phyloP scores from a whole-genome alignment of 2,113 vertebrate genomes.

The Oreochromis niloticus region DNA sequence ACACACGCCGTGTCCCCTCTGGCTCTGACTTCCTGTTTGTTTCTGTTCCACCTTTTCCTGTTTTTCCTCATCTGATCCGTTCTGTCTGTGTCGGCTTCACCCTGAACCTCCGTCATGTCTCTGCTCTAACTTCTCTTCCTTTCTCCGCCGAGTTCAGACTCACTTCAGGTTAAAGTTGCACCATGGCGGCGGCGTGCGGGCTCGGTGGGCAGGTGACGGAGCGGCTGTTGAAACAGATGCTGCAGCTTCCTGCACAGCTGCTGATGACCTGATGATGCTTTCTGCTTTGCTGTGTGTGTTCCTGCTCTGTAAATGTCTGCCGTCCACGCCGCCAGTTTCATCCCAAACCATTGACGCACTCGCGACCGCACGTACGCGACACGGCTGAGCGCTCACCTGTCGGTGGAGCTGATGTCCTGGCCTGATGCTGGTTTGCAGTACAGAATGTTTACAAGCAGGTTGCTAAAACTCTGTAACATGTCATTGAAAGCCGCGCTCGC shows the following conservation, averaged over 20 bases:
- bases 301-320: background rate
- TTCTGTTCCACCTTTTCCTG: background rate
- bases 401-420: background rate
- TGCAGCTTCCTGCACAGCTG: conserved; percentile 15
- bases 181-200: background rate
- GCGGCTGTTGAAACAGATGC: conserved; percentile 6
- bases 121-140: background rate
- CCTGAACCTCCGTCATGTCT: background rate
- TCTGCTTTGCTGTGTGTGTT: background rate
- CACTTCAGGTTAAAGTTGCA: background rate
- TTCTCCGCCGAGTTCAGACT: background rate
- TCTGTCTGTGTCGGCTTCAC: background rate
- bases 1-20: background rate
- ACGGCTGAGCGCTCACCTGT: background rate
- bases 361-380: background rate
- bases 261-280: background rate
- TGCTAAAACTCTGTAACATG: background rate
- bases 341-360: background rate
- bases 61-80: background rate
- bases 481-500: background rate
- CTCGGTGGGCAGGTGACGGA: background rate
- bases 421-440: background rate
- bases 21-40: background rate
- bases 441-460: background rate
- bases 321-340: background rate